Evolutionary conservation across 1,140 invertebrate species (phyloP), one percentile per base, ranked within the genome.

Genomic region (Drosophila pectinifera): DNA sequence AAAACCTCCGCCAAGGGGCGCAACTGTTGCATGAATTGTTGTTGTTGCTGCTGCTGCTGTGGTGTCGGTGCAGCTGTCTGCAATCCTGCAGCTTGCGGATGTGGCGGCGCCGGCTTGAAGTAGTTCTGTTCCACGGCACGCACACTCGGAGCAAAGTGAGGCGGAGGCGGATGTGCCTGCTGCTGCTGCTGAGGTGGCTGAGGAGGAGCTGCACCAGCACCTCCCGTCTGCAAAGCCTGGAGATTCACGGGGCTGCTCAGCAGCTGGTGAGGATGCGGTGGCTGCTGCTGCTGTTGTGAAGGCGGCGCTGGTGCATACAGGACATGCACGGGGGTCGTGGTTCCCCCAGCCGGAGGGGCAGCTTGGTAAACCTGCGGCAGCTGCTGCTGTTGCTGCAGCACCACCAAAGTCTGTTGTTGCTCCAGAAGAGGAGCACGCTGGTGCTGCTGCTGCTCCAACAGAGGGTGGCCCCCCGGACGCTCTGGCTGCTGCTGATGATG

Each of bases 1-100:
- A 96, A 94, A 7, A 96, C 95, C 86, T 96, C 96, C 22, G 95
- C 94, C 39, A 96, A 94, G 3, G 95, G 95, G 74, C 95, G 91
- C 45, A 93, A 91, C 45, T 94, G 94, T 68, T 94, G 94, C 59
- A 86, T 82, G n/a, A 83, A 83, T 24, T 90, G 86, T 18, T 90
- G 86, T 18, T 90, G 86, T 26, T 82, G 80, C 45, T 86, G 83
- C 31, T 89, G 80, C 46, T 90, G 85, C 24, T 90, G 84, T 5
- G 67, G 77, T 31, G 69, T 79, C 36, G 78, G 77, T 10, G 63
- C 65, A 13, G 57, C 34, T 10, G 53, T 28, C 64, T 86, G 82
- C 57, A 73, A 34, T 22, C 68, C 68, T 56, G 54, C 54, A 31
- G 38, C 46, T 41, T 94, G 94, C 61, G 94, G 94, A n/a, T 82